These are phyloP conservation scores for Drosophila basisetae DNA, from an alignment of 2,888 invertebrate species.

Conservation along the genomic window DNA sequence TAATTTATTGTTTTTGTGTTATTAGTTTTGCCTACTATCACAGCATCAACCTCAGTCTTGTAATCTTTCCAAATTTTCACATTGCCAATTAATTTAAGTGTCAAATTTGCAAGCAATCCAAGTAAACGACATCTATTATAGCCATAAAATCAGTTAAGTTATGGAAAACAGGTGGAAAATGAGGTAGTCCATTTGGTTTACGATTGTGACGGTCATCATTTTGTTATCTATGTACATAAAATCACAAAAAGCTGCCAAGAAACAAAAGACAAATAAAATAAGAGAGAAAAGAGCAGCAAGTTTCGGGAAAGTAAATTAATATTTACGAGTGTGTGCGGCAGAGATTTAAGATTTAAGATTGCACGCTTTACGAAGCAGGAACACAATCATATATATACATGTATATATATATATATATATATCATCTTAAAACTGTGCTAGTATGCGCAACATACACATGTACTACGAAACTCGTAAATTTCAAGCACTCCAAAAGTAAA, in stretches of 20 bases:
- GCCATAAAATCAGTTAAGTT: constrained; percentile 11
- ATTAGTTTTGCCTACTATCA: not conserved
- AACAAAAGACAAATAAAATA: constrained; percentile 45
- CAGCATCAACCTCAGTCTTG: not conserved
- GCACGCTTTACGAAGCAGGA: constrained; percentile 48
- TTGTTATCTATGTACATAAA: constrained; percentile 25
- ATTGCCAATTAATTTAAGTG: constrained; percentile 34
- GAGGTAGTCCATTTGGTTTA: constrained; percentile 20
- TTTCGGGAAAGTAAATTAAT: constrained; percentile 72
- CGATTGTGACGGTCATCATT: constrained; percentile 44
- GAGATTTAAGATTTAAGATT: constrained; percentile 61
- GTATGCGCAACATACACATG: constrained; percentile 25
- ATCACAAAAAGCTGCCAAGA: constrained; percentile 23
- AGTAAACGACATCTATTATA: not conserved
- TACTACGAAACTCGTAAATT: constrained; percentile 57
- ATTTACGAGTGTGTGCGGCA: constrained; percentile 61
- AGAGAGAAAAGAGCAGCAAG: constrained; percentile 42
- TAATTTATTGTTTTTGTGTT: not conserved
- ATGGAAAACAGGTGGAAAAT: constrained; percentile 20
- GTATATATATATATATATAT: not conserved
- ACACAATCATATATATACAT: constrained; percentile 7
- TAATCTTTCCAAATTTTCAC: not conserved
- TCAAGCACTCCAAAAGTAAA: constrained; percentile 62
- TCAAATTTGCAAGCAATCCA: constrained; percentile 24
- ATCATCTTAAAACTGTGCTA: constrained; percentile 33